Base-by-base conservation (phyloP, 2,113 vertebrate species). In the Phycodurus eques region DNA sequence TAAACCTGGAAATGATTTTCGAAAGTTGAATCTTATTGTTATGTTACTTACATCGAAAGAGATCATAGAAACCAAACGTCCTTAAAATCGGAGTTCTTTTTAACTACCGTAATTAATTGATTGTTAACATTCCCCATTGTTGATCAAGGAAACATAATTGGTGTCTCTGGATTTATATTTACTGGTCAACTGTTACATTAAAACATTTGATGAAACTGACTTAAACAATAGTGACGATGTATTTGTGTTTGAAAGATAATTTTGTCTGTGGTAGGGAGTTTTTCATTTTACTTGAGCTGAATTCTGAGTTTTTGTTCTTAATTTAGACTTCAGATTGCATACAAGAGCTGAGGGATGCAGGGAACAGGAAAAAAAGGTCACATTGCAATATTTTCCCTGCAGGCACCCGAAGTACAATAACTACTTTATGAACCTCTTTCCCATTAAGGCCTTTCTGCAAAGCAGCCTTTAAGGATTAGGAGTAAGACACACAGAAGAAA, bases 281-380 rank as follows among this genome's bases (percentile, higher is more conserved):
- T 46, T 74, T 77, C 43, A 39, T 76, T 86, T 77, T 79, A 67
- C 78, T 81, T 83, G 73, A 73, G 82, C 60, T 33, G 20, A 61
- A 54, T 78, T 85, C 81, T 79, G 77, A 83, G 80, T 62, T 75
- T 83, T 87, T 81, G 84, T 83, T 72, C 46, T 64, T 77, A 54
- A 69, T 77, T 74, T 76, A 78, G 73, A 64, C 70, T 22, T 86
- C 85, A 89, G 83, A 90, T 88, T 85, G 87, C 76, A 71, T 82
- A 22, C 76, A 74, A 72, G 15, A 46, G 43, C 72, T 73, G 62
- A 83, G 42, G 78, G 80, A 82, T 42, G 19, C 19, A 67, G 51
- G 49, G 69, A 70, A 74, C 53, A 72, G 71, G 73, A 76, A 80
- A 80, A 80, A 80, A 74, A 0, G 43, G 80, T 74, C 64, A 68